A percentile compares a stretch with the other conserved stretches of the same genome.
phyloP scores from a whole-genome alignment of 2,888 invertebrate species.

The Odiellus spinosus region DNA sequence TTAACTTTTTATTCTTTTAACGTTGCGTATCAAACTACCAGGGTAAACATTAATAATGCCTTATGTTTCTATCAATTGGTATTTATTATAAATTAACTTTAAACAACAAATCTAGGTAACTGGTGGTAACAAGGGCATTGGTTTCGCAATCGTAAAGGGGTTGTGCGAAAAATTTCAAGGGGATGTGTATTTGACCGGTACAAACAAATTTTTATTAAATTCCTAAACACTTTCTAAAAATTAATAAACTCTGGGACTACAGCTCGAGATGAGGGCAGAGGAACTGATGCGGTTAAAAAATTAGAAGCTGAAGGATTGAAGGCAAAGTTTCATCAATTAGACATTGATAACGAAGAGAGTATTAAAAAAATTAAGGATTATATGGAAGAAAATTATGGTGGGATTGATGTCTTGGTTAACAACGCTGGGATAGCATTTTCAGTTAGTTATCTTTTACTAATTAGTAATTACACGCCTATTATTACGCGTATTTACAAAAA shows the following conservation, averaged over 20 bases:
- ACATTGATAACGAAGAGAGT: conserved; percentile 44
- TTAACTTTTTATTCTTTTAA: too few species aligned
- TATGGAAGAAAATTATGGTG: conserved; percentile 43
- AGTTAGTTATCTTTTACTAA: not conserved
- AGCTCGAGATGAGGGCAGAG: conserved; percentile 41
- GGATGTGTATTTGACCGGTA: conserved; percentile 47
- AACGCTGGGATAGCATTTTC: conserved; percentile 62
- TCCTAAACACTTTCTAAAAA: too few species aligned
- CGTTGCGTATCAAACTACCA: too few species aligned
- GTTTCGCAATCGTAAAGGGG: conserved; percentile 47
- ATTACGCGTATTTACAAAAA: not conserved
- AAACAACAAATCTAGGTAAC: conserved; percentile 41
- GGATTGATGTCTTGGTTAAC: conserved; percentile 54
- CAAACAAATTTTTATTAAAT: too few species aligned
- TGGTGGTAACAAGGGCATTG: conserved; percentile 54
- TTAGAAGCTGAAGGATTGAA: conserved; percentile 33
- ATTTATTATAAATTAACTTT: too few species aligned
- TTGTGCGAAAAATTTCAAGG: conserved; percentile 45
- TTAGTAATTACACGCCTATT: too few species aligned
- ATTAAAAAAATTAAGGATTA: conserved; percentile 42
- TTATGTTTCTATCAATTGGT: too few species aligned
- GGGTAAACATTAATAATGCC: not conserved
- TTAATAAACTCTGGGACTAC: too few species aligned
- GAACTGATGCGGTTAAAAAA: conserved; percentile 41
- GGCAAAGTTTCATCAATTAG: conserved; percentile 48